phyloP scores from a whole-genome alignment of 1,140 invertebrate genomes.

The Bombus confusus region DNA sequence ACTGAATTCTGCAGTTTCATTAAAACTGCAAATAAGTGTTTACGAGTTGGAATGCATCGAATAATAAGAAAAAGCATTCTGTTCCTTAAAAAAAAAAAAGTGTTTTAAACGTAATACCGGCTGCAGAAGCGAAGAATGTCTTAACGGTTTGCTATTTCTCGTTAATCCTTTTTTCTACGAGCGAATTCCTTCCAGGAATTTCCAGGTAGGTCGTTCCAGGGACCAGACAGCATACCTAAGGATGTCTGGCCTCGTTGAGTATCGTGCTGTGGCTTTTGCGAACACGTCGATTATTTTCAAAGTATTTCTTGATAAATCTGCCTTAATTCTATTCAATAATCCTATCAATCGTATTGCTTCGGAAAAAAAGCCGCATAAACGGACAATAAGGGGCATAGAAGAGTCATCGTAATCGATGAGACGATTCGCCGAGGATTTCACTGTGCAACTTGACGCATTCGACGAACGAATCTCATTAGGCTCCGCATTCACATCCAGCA shows the following conservation, averaged over 20 bases:
- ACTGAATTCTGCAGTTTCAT: not conserved
- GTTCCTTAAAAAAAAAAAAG: not conserved
- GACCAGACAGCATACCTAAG: conserved; percentile 24
- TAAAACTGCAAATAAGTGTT: not conserved
- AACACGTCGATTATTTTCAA: not conserved
- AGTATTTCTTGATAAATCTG: not conserved
- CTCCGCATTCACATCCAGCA: not conserved
- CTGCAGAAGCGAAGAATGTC: not conserved
- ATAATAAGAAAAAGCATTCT: too few relatives aligned
- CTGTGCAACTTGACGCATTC: not conserved
- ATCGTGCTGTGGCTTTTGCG: not conserved
- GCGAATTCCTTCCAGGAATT: conserved; percentile 28
- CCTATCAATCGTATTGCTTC: not conserved
- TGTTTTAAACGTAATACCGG: not conserved
- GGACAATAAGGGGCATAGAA: too few relatives aligned
- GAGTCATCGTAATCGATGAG: too few relatives aligned
- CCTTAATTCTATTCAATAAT: not conserved
- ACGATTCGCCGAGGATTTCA: not conserved
- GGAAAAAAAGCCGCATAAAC: not conserved
- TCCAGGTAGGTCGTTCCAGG: not conserved
- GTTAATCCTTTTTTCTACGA: not conserved
- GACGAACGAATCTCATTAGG: not conserved
- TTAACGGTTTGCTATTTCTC: not conserved
- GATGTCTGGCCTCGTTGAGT: not conserved
- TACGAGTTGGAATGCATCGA: not conserved